phyloP scores from a whole-genome alignment of 2,113 vertebrate species.

The Rhynchomys soricoides region DNA sequence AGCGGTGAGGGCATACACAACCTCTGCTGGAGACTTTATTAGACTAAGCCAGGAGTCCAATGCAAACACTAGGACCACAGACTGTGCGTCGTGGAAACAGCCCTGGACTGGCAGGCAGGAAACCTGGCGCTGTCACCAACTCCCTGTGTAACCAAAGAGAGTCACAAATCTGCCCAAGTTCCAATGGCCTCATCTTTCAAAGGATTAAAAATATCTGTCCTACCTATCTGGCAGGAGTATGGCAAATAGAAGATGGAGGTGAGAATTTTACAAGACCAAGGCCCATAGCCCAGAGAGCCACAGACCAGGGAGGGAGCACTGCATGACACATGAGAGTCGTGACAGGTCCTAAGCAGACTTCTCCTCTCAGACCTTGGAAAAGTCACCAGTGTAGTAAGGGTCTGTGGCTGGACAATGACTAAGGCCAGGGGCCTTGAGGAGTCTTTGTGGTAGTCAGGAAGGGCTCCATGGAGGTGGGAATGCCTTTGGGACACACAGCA shows the following conservation, averaged over 20 bases:
- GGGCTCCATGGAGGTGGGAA: too few species aligned
- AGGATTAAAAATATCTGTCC: conserved; percentile 57
- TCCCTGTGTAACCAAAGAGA: not conserved
- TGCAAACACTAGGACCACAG: conserved; percentile 46
- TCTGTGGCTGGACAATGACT: not conserved
- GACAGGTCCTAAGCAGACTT: not conserved
- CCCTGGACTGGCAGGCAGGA: conserved; percentile 48
- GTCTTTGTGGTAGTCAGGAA: not conserved
- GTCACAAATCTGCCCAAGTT: not conserved
- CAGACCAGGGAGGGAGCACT: not conserved
- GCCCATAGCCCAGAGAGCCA: not conserved
- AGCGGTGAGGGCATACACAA: not conserved
- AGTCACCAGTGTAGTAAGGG: not conserved
- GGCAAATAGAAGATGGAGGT: conserved; percentile 29
- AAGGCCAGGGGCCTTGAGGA: not conserved
- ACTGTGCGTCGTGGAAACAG: conserved; percentile 27
- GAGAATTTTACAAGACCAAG: not conserved
- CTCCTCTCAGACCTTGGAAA: not conserved
- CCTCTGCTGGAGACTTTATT: not conserved
- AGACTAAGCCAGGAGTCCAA: conserved; percentile 25
- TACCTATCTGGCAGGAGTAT: conserved; percentile 27
- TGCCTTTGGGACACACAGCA: not conserved
- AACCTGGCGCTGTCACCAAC: not conserved
- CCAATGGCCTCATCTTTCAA: conserved; percentile 60
- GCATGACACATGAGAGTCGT: not conserved